A percentile compares a stretch with the other conserved stretches of the same genome.
Evolutionary conservation across 2,888 invertebrate species (phyloP).

Genomic region (Leptopterna dolabrata): DNA sequence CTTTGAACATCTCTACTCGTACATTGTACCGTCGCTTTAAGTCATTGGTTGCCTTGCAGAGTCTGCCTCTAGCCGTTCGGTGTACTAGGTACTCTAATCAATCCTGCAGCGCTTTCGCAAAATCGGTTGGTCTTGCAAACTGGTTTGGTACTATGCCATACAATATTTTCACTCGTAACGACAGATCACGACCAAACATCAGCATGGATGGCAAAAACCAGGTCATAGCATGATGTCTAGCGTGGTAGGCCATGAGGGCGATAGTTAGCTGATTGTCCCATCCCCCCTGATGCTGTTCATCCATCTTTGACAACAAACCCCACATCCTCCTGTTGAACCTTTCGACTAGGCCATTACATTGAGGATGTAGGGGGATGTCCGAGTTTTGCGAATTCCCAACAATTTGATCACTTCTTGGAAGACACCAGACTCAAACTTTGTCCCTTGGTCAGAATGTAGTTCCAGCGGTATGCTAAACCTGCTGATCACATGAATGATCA

Average conservation of each 20-base stretch:
- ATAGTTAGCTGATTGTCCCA: slow-evolving; percentile 60
- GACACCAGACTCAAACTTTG: too few relatives aligned
- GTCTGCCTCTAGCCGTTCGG: too few relatives aligned
- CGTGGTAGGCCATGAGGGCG: slow-evolving; percentile 54
- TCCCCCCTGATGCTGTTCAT: slow-evolving; percentile 59
- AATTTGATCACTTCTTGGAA: too few relatives aligned
- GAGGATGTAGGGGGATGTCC: slow-evolving; percentile 58
- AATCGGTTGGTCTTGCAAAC: not conserved
- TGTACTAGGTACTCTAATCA: not conserved
- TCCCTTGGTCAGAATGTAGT: too few relatives aligned
- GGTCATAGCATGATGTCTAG: slow-evolving; percentile 44
- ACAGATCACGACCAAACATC: not conserved
- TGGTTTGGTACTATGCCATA: not conserved
- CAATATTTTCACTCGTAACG: not conserved
- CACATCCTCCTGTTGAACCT: slow-evolving; percentile 59
- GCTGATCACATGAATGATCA: slow-evolving; percentile 60
- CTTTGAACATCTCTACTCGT: not conserved
- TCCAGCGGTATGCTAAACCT: too few relatives aligned
- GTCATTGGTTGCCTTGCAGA: too few relatives aligned
- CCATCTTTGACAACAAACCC: slow-evolving; percentile 57
- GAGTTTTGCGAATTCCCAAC: not conserved
- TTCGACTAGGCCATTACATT: too few relatives aligned
- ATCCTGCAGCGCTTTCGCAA: not conserved
- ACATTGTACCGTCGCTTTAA: slow-evolving; percentile 1
- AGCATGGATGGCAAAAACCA: too few relatives aligned